These are phyloP conservation scores for Lochmaea crataegi DNA, from an alignment of 2,888 invertebrate genomes.

Conservation along the genomic window DNA sequence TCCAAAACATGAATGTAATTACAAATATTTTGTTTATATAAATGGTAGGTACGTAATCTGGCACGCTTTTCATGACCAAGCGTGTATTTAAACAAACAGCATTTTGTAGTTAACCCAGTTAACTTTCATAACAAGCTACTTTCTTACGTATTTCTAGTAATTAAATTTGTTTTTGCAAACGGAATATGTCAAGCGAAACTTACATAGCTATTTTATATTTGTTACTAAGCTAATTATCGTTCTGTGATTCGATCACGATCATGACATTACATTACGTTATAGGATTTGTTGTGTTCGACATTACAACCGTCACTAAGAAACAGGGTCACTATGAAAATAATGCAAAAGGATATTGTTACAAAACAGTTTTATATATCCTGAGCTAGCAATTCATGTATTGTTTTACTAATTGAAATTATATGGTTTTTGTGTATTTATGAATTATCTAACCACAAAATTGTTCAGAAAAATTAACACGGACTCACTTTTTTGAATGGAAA, in stretches of 20 bases:
- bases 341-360: constrained; percentile 4
- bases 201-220: neutral
- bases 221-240: neutral
- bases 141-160: neutral
- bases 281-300: neutral
- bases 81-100: neutral
- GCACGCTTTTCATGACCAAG: neutral
- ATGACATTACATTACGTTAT: neutral
- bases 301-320: neutral
- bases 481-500: neutral
- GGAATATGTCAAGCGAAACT: neutral
- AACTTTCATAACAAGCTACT: constrained; percentile 1
- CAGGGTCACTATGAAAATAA: neutral
- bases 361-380: constrained; percentile 1
- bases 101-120: neutral
- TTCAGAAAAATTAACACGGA: neutral
- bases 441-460: neutral
- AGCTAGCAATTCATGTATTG: neutral
- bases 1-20: too few relatives aligned
- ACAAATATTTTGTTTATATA: too few relatives aligned
- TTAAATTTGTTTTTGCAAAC: neutral
- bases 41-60: neutral
- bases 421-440: neutral
- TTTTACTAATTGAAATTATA: neutral
- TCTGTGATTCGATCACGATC: neutral